Evolutionary conservation across 2,113 vertebrate genomes (phyloP).

Genomic region (Platichthys flesus): DNA sequence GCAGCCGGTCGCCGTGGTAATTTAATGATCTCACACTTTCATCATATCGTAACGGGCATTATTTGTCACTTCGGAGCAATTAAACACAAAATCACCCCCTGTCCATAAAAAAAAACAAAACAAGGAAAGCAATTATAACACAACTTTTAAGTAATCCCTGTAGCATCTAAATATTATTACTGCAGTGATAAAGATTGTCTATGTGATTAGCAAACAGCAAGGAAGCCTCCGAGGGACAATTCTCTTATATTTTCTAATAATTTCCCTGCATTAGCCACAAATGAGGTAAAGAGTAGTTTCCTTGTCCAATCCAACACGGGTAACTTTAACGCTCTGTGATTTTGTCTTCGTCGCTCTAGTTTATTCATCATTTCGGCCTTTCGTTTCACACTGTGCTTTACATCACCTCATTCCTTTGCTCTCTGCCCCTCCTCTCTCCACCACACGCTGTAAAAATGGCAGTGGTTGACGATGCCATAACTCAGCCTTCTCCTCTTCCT

Average conservation of each 20-base stretch:
- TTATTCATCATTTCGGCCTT: slow-evolving; percentile 46
- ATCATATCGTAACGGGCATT: slow-evolving; percentile 83
- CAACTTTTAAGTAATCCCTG: slow-evolving; percentile 84
- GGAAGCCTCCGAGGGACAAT: slow-evolving; percentile 77
- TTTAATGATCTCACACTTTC: slow-evolving; percentile 86
- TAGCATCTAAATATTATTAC: slow-evolving; percentile 83
- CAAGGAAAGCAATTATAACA: slow-evolving; percentile 82
- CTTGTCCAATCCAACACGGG: slow-evolving; percentile 68
- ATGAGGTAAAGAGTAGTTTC: slow-evolving; percentile 77
- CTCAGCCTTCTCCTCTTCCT: slow-evolving; percentile 83
- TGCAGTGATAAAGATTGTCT: slow-evolving; percentile 78
- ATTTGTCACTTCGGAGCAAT: slow-evolving; percentile 85
- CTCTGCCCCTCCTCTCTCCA: slow-evolving; percentile 16
- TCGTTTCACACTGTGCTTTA: slow-evolving; percentile 42
- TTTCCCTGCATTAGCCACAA: slow-evolving; percentile 76
- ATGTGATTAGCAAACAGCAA: slow-evolving; percentile 76
- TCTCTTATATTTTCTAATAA: slow-evolving; percentile 78
- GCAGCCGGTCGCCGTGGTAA: slow-evolving; percentile 74
- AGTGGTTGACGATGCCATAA: slow-evolving; percentile 90
- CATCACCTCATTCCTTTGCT: slow-evolving; percentile 47
- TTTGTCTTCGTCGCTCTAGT: slow-evolving; percentile 45
- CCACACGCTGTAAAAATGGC: slow-evolving; percentile 74
- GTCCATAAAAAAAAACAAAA: slow-evolving; percentile 74
- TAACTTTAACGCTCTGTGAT: slow-evolving; percentile 51
- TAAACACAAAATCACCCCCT: slow-evolving; percentile 82